Evolutionary conservation across 2,113 vertebrate species (phyloP), one percentile per base, ranked within the genome.

Genomic region (Phoxinus phoxinus): DNA sequence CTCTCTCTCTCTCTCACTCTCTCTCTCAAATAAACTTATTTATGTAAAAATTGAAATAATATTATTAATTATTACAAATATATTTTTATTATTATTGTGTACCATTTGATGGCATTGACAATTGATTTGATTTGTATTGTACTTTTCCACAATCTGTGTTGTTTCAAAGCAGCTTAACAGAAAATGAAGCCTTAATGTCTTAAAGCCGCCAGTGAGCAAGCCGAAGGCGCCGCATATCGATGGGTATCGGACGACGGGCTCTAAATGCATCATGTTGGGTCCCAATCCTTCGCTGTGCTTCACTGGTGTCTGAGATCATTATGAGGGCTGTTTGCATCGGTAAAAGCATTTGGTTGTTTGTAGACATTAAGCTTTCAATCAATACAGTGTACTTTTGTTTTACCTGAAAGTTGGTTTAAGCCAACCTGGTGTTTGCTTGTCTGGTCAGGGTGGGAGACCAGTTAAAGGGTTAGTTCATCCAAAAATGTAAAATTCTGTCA

Each of bases 1-100:
- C 61, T 81, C n/a, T 56, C 2, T 85, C 59, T 90, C 46, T 77
- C 76, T 81, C 65, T 59, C 41, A n/a, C n/a, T n/a, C n/a, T n/a
- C n/a, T n/a, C n/a, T n/a, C n/a, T n/a, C n/a, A n/a, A n/a, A 56
- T 65, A 65, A 30, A 30, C 27, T 30, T 30, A 15, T 13, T 30
- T 30, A 65, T 30, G 30, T 6, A 65, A 30, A 30, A 4, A n/a
- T 63, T 63, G 5, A 63, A 27, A 61, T 25, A 27, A 25, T 10
- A 53, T 53, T 19, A 53, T 61, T 59, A 17, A 11, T n/a, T n/a
- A n/a, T n/a, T n/a, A n/a, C n/a, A n/a, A n/a, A n/a, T n/a, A n/a
- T n/a, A 61, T 15, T 63, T 58, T 27, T 63, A 63, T 58, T 87
- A 88, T 92, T 12, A 13, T 21, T 73, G 61, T 59, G n/a, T 7